Percentiles rank a stretch among this genome's conserved stretches.
Evolutionary conservation across 2,113 vertebrate genomes (phyloP).

Genomic region (Chaetodon auriga): DNA sequence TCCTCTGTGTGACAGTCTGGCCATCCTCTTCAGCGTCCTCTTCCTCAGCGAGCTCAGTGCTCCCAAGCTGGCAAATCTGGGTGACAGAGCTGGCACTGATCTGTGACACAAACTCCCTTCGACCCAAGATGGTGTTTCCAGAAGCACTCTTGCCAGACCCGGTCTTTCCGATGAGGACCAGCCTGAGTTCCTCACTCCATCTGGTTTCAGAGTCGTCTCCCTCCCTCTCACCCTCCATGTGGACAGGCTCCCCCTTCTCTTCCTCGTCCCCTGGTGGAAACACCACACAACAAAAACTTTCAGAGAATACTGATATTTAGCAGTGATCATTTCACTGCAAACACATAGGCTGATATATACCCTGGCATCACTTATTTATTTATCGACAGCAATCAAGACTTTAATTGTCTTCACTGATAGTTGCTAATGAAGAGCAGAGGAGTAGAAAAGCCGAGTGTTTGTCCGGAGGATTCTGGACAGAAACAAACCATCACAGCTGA

Average conservation of each 20-base stretch:
- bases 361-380: not conserved
- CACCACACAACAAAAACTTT: slow-evolving; percentile 5
- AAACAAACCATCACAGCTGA: slow-evolving; percentile 7
- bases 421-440: not conserved
- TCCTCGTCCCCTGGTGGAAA: slow-evolving; percentile 20
- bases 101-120: slow-evolving; percentile 75
- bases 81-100: slow-evolving; percentile 82
- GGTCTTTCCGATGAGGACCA: slow-evolving; percentile 84
- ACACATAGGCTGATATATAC: not conserved
- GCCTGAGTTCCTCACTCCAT: slow-evolving; percentile 72
- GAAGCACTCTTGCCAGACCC: slow-evolving; percentile 85
- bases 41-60: slow-evolving; percentile 49
- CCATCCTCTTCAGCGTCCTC: slow-evolving; percentile 25
- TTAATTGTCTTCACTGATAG: not conserved
- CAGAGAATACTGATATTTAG: not conserved
- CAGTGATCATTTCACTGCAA: fast-evolving
- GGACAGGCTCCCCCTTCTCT: slow-evolving; percentile 1
- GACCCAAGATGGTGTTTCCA: slow-evolving; percentile 85
- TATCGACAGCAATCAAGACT: not conserved
- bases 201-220: slow-evolving; percentile 28
- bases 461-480: slow-evolving; percentile 43
- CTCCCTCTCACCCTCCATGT: slow-evolving; percentile 31
- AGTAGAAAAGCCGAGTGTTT: not conserved
- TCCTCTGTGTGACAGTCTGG: not conserved
- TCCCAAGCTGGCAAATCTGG: slow-evolving; percentile 70